Evolutionary conservation across 2,797 vertebrate species (phyloP).

Genomic region (Sebastes iracundus): DNA sequence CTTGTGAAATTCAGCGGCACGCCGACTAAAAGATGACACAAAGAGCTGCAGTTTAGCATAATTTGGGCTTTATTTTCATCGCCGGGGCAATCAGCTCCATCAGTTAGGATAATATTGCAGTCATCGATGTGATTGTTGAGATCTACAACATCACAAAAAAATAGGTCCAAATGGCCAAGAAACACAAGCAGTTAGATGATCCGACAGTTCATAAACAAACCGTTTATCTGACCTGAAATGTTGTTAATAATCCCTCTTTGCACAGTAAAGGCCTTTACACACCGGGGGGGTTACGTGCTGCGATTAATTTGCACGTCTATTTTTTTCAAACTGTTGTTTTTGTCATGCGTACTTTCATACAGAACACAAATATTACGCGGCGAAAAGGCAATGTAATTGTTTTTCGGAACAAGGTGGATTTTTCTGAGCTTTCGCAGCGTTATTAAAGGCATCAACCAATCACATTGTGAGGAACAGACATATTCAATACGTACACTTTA

Average conservation of each 20-base stretch:
- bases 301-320: not conserved
- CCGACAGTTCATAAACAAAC: not conserved
- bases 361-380: no score
- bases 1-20: not conserved
- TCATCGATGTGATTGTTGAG: not conserved
- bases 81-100: not conserved
- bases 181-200: not conserved
- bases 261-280: not conserved
- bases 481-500: no score
- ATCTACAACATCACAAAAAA: not conserved
- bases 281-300: fast-evolving
- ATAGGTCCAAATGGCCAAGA: not conserved
- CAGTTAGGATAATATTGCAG: not conserved
- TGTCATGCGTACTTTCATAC: no score
- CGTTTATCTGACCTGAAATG: not conserved
- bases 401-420: no score
- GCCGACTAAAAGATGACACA: not conserved
- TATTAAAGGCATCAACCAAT: no score
- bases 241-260: not conserved
- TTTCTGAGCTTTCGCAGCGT: no score
- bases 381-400: no score
- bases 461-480: no score
- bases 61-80: not conserved
- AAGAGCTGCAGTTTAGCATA: not conserved
- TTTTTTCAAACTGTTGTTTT: not conserved